A percentile compares a stretch with the other conserved stretches of the same genome.
phyloP scores from a whole-genome alignment of 2,113 vertebrate genomes.

The Tetrao urogallus region DNA sequence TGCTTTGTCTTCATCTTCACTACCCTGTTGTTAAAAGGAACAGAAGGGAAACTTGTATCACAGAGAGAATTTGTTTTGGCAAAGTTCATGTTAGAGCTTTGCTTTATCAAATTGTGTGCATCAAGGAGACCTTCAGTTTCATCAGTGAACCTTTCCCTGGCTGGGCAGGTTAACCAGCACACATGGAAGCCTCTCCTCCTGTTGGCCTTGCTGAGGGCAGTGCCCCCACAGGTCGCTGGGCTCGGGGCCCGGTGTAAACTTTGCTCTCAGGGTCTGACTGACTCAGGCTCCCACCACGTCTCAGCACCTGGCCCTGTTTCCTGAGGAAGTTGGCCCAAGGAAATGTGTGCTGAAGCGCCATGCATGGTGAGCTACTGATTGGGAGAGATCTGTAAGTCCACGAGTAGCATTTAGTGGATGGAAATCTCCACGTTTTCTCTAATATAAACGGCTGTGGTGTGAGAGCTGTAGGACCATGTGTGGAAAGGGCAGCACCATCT shows the following conservation, averaged over 20 bases:
- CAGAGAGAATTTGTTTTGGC: neutral
- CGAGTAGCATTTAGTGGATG: neutral
- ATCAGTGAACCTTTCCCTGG: neutral
- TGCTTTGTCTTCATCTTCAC: slow-evolving; percentile 44
- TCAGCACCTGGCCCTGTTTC: neutral
- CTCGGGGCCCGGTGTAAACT: neutral
- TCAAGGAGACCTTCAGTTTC: neutral
- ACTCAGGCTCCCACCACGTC: accelerated
- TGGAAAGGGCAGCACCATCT: neutral
- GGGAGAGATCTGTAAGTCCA: neutral
- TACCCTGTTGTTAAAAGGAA: slow-evolving; percentile 39
- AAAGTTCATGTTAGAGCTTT: neutral
- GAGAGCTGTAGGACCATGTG: neutral
- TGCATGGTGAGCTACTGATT: accelerated
- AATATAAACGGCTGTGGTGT: neutral
- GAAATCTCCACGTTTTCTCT: neutral
- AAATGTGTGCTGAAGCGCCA: neutral
- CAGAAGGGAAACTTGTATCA: slow-evolving; percentile 32
- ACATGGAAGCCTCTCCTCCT: neutral
- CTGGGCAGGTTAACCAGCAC: neutral
- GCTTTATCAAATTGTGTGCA: neutral
- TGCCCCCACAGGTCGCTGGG: neutral
- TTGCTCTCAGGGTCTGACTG: neutral
- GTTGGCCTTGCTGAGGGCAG: neutral
- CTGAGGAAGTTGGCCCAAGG: neutral